Base-by-base conservation (phyloP, 2,113 vertebrate species). In the Rhodinocichla rosea region DNA sequence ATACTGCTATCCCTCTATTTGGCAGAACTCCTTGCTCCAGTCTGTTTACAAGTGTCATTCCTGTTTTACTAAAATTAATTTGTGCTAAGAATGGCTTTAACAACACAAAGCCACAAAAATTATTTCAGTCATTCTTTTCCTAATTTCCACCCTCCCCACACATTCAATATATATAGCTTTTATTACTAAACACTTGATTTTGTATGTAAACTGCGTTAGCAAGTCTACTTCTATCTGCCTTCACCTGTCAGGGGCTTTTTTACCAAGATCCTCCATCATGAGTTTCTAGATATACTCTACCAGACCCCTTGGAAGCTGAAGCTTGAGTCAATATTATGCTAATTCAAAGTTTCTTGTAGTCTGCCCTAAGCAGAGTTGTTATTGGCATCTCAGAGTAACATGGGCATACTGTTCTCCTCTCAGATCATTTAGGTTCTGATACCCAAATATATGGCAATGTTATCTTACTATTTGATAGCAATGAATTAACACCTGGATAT, bases 1-100 rank as follows among this genome's bases (percentile, higher is more conserved):
- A 60, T 23, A n/a, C 15, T 6, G 40, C 86, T 80, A 73, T 92
- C 55, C 16, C 19, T 47, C 55, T 52, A 6, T 68, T 44, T 84
- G 56, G 27, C 50, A 53, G 18, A 79, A 44, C 63, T 95, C 32
- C 15, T n/a, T 13, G 13, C 40, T 85, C 33, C 33, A 28, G 79
- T 59, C 33, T 44, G 10, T 52, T 87, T 87, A 63, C 19, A 89
- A 55, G 47, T 24, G 13, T 81, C 35, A n/a, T 59, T 96, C 35
- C 27, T 71, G 33, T 50, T 92, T 78, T 60, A 49, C 35, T 75
- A 64, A 87, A 81, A 74, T 73, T 76, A 77, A 32, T 56, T 85
- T 80, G 27, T 18, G 10, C 11, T 82, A 63, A 84, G 69, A 24
- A 26, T 57, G 79, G 23, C 23, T 87, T 87, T 45, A 81, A 62